phyloP scores from a whole-genome alignment of 2,888 invertebrate genomes.

The Dicyrtomina minuta region DNA sequence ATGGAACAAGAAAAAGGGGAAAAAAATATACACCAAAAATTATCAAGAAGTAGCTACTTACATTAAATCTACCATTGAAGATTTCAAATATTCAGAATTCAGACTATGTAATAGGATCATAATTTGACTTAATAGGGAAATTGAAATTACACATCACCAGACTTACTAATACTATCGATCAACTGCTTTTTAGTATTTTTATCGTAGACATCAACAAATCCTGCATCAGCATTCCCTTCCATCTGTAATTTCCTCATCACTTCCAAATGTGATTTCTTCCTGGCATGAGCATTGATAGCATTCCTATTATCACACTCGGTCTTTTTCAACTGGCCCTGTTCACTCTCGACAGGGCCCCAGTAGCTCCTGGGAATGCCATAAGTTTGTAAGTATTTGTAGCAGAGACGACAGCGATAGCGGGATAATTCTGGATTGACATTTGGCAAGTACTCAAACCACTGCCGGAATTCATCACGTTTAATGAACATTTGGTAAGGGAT shows the following conservation, averaged over 20 bases:
- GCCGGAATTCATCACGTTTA: constrained; percentile 19
- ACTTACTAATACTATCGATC: neutral
- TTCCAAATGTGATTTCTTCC: constrained; percentile 11
- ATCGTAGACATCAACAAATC: neutral
- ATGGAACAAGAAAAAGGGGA: no score
- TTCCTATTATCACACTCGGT: constrained; percentile 2
- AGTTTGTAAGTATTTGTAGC: neutral
- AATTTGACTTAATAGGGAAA: no score
- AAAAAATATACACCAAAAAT: no score
- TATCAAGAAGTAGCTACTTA: no score
- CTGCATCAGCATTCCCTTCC: neutral
- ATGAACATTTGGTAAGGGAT: constrained; percentile 18
- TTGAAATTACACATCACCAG: no score
- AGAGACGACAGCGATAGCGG: constrained; percentile 18
- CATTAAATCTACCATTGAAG: no score
- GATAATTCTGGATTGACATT: constrained; percentile 9
- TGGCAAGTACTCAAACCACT: constrained; percentile 25
- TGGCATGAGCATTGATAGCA: constrained; percentile 4
- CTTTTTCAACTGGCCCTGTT: constrained; percentile 15
- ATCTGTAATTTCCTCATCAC: neutral
- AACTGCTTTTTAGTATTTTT: constrained; percentile 2
- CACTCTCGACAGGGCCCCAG: constrained; percentile 11
- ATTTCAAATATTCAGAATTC: no score
- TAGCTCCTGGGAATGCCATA: constrained; percentile 4
- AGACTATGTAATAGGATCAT: no score